A percentile compares a stretch with the other conserved stretches of the same genome.
Evolutionary conservation across 2,888 invertebrate genomes (phyloP).

Genomic region (Gastrophysa polygoni): DNA sequence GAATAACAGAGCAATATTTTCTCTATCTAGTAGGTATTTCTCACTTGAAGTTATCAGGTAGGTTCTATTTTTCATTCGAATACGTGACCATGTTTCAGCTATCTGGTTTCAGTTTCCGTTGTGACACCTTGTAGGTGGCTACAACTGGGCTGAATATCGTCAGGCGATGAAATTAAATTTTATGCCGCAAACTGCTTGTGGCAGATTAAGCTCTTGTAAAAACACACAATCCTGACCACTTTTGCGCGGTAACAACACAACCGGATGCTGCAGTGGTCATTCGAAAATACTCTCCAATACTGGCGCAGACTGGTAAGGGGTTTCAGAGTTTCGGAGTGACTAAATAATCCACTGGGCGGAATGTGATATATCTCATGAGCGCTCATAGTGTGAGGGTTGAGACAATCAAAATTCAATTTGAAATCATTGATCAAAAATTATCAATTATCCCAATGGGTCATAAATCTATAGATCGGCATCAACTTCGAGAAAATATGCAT

Average conservation of each 20-base stretch:
- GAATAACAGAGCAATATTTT: no score
- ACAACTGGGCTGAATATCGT: constrained; percentile 43
- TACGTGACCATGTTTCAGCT: no score
- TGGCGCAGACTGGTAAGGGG: not conserved
- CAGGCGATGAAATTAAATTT: constrained; percentile 46
- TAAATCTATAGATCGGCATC: no score
- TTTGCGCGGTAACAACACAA: constrained; percentile 45
- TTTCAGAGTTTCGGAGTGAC: not conserved
- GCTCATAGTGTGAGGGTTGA: no score
- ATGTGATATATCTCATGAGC: no score
- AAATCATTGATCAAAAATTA: no score
- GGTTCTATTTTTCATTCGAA: no score
- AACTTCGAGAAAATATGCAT: no score
- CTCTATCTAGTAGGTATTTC: no score
- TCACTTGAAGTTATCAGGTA: no score
- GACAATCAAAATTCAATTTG: no score
- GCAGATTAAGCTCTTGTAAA: constrained; percentile 53
- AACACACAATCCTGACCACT: constrained; percentile 51
- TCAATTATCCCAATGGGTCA: no score
- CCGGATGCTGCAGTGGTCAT: constrained; percentile 41
- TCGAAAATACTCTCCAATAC: constrained; percentile 6
- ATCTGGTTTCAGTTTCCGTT: not conserved
- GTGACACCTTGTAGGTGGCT: constrained; percentile 35
- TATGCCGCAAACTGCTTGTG: constrained; percentile 50
- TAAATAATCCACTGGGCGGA: not conserved